Percentiles rank a stretch among this genome's conserved stretches.
phyloP scores from a whole-genome alignment of 1,140 invertebrate genomes.

The Cydia pomonella region DNA sequence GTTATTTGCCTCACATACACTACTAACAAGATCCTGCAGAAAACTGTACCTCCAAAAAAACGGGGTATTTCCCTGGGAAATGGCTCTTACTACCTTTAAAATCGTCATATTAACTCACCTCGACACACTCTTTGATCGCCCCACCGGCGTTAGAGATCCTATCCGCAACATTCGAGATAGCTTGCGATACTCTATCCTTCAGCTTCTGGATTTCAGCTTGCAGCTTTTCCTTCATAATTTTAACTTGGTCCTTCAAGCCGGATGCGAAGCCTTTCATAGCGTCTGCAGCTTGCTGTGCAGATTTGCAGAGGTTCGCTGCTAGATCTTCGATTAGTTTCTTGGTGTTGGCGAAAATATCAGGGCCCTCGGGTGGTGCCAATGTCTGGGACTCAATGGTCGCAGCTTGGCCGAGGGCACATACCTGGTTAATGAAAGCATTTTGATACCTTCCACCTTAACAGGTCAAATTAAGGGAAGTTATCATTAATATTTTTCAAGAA shows the following conservation, averaged over 20 bases:
- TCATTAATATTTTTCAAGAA: too few species aligned
- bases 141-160: conserved; percentile 46
- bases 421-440: neutral
- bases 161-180: conserved; percentile 49
- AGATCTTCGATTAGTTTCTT: conserved; percentile 57
- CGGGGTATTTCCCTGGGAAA: too few species aligned
- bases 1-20: too few species aligned
- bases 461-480: too few species aligned
- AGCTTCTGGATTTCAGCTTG: conserved; percentile 48
- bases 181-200: conserved; percentile 43
- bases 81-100: neutral
- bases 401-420: conserved; percentile 4
- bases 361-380: neutral
- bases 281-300: conserved; percentile 46
- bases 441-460: neutral
- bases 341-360: conserved; percentile 37
- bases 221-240: conserved; percentile 48
- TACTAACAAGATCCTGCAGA: too few species aligned
- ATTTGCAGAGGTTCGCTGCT: conserved; percentile 47
- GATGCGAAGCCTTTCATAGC: conserved; percentile 50
- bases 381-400: neutral
- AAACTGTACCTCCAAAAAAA: too few species aligned
- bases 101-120: conserved; percentile 51
- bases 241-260: conserved; percentile 50
- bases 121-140: conserved; percentile 52